These are phyloP conservation scores for Aythya fuligula DNA, from an alignment of 2,797 vertebrate genomes.

Conservation along the genomic window DNA sequence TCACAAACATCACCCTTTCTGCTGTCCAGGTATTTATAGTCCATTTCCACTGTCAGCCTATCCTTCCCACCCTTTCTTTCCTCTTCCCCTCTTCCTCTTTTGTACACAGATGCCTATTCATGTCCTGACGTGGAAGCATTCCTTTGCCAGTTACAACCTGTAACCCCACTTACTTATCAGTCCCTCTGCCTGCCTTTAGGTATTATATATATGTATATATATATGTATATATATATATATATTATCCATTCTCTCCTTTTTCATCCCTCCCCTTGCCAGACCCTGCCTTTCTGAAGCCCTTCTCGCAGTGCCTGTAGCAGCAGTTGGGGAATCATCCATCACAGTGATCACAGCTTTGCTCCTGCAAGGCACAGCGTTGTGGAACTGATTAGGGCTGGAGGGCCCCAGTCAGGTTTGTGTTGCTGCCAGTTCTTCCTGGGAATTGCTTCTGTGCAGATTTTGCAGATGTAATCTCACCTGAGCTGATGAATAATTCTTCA, in stretches of 20 bases:
- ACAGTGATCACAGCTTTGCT: background rate
- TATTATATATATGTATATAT: background rate
- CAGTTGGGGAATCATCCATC: background rate
- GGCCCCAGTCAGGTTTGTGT: background rate
- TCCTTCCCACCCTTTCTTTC: background rate
- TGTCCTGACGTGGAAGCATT: background rate
- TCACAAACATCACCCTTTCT: background rate
- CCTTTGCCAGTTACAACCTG: background rate
- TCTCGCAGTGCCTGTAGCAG: background rate
- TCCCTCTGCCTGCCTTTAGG: background rate
- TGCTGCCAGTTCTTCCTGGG: background rate
- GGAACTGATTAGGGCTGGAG: constrained; percentile 17
- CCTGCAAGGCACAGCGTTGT: background rate
- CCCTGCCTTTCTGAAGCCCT: background rate
- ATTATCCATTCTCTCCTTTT: background rate
- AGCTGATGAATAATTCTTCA: background rate
- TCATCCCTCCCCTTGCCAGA: background rate
- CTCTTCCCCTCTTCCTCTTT: background rate
- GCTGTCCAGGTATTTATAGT: background rate
- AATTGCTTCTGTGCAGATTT: constrained; percentile 7
- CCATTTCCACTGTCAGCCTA: background rate
- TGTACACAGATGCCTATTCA: background rate
- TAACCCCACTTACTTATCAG: background rate
- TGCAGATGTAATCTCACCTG: background rate
- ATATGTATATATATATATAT: background rate